Conservation (phyloP, 2,888 invertebrate species). For the Eupelmus urozonus region DNA sequence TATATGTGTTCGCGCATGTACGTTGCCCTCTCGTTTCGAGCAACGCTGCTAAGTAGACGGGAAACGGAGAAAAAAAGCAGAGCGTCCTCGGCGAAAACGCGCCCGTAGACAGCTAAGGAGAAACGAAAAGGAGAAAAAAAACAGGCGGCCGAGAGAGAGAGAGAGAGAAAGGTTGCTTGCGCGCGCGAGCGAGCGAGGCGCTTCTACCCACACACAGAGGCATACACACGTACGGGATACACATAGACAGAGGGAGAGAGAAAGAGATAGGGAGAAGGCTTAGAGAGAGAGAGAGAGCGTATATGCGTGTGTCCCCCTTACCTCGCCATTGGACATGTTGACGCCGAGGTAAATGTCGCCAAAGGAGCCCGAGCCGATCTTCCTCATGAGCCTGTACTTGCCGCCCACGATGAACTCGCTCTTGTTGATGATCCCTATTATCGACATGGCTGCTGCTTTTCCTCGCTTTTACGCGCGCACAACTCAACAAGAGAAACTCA, state of each 20-base stretch:
- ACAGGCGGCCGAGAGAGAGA: slow-evolving; percentile 44
- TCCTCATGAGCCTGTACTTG: slow-evolving; percentile 95
- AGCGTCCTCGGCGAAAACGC: not conserved
- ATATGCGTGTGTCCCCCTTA: slow-evolving; percentile 73
- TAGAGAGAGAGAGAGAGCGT: slow-evolving; percentile 1
- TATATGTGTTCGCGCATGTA: too few relatives aligned
- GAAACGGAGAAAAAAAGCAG: not conserved
- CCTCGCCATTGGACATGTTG: slow-evolving; percentile 93
- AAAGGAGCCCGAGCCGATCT: slow-evolving; percentile 99
- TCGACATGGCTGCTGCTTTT: slow-evolving; percentile 66
- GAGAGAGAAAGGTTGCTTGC: slow-evolving; percentile 37
- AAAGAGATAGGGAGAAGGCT: slow-evolving; percentile 28
- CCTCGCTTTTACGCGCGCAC: not conserved
- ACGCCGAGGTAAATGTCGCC: slow-evolving; percentile 99
- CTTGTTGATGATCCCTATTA: slow-evolving; percentile 72
- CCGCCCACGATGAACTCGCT: slow-evolving; percentile 92
- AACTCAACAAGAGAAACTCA: not conserved
- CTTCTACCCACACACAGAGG: not conserved
- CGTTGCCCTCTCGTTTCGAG: too few relatives aligned
- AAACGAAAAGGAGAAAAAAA: not conserved
- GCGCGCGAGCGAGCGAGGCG: not conserved
- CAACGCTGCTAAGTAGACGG: too few relatives aligned
- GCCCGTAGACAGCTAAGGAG: too few relatives aligned
- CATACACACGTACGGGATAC: not conserved
- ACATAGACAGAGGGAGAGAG: slow-evolving; percentile 14